Base-by-base conservation (phyloP, 2,113 vertebrate species). In the Boulengeromyrus knoepffleri region DNA sequence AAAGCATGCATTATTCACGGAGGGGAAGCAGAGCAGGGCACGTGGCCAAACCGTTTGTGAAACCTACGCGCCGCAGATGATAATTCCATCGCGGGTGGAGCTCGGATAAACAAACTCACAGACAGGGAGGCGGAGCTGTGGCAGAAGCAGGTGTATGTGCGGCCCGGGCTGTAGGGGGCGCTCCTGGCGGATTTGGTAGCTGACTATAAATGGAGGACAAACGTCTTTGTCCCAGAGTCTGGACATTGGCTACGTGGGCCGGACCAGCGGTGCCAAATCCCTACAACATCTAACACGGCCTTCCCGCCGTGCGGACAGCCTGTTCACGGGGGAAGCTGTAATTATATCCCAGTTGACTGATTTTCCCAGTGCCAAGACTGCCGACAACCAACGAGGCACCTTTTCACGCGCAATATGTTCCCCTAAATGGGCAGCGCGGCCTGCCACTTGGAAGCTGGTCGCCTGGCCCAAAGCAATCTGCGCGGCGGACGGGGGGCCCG, bases 41-140 rank as follows among this genome's bases (percentile, higher is more conserved):
- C 95, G 96, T 92, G 95, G 97, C 97, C 97, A 97, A 98, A 98
- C 98, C 92, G 95, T 96, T 95, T 94, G 96, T 98, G 96, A 99
- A 98, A 98, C 97, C 98, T 98, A 97, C 97, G 98, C 97, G 97
- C 96, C 95, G 97, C 96, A 96, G 97, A 98, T 98, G 98, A 97
- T 98, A 98, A 98, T 98, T 94, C 95, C 88, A 89, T 96, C 96
- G 95, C 96, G 96, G 94, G 95, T 95, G 94, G 95, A 96, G 96
- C 96, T 97, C 96, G 96, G 93, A 93, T 90, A 96, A 95, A 95
- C 95, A 96, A 96, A 95, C 97, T 5, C 80, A 7, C 53, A 42
- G 93, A 92, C 91, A 92, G 89, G 93, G 90, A 89, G 90, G 91
- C 92, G 88, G 91, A 19, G 19, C 80, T 7, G 42, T 7, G 80